Evolutionary conservation across 2,113 vertebrate species (phyloP), one percentile per base, ranked within the genome.

Genomic region (Carassius carassius): DNA sequence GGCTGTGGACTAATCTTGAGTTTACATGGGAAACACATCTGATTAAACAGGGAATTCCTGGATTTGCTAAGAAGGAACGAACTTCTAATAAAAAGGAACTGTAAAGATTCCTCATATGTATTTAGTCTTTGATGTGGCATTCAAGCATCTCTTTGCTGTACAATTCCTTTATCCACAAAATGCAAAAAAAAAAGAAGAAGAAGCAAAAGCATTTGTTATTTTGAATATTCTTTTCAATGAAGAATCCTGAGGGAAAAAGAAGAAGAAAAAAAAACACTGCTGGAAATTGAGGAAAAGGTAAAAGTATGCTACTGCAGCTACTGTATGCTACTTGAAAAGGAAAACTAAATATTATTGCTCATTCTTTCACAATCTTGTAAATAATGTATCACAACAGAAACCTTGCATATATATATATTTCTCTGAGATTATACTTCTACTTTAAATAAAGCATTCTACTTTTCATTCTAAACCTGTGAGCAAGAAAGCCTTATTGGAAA

Each of bases 11-110:
- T 69, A 86, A 87, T 81, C 77, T 83, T 9, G 14, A 29, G n/a
- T 72, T 85, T 29, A 67, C 37, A 62, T 35, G 62, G 56, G 75
- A 60, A 83, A 47, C 47, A 84, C 4, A 78, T 86, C 78, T 81
- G 84, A 84, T 83, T 81, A 86, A 86, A 78, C 32, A n/a, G 56
- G 67, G 69, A 82, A 78, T 65, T 65, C 70, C 62, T 49, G 56
- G 74, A 62, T 49, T 69, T 81, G 49, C 16, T 51, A 7, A 41
- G 54, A 69, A 73, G 54, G 69, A 78, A 35, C 51, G 17, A 63
- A 56, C 77, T 41, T 78, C 47, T 74, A 79, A 83, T n/a, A n/a
- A 69, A 14, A 56, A 65, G n/a, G 35, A 60, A 58, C 11, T 29
- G 10, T 37, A n/a, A 7, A 69, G 12, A 69, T 73, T 23, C 17